These are phyloP conservation scores for Spatulosminthurus flaviceps DNA, from an alignment of 2,888 invertebrate species.

Conservation along the genomic window DNA sequence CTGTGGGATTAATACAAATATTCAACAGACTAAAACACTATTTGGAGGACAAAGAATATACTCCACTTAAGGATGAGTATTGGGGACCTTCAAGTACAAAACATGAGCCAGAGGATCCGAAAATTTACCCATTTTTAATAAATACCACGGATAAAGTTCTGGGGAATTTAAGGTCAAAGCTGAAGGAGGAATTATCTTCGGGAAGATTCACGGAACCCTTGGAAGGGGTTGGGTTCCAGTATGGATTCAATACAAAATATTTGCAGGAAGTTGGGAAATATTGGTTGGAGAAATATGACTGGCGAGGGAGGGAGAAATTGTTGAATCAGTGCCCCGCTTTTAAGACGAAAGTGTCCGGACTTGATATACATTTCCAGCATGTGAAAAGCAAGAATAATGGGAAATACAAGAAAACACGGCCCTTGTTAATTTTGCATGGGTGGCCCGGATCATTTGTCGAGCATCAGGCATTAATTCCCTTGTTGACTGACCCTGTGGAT, in stretches of 20 bases:
- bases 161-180: conserved; percentile 69
- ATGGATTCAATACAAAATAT: conserved; percentile 81
- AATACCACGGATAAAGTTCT: too few species aligned
- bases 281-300: conserved; percentile 82
- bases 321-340: conserved; percentile 82
- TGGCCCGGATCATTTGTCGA: conserved; percentile 63
- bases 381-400: conserved; percentile 67
- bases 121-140: too few species aligned
- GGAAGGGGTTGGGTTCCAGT: conserved; percentile 75
- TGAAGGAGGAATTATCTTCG: conserved; percentile 71
- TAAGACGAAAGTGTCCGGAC: conserved; percentile 78
- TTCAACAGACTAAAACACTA: too few species aligned
- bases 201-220: conserved; percentile 65
- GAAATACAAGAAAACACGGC: conserved; percentile 53
- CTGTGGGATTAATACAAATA: too few species aligned
- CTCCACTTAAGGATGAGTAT: too few species aligned
- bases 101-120: too few species aligned
- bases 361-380: conserved; percentile 81
- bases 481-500: conserved; percentile 69
- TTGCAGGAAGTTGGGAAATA: conserved; percentile 76
- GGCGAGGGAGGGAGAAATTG: conserved; percentile 74
- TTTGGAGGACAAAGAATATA: too few species aligned
- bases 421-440: conserved; percentile 59
- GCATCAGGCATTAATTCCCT: conserved; percentile 65
- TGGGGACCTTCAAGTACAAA: too few species aligned